Conservation (phyloP, 2,888 invertebrate genomes). For the Euphydryas editha region DNA sequence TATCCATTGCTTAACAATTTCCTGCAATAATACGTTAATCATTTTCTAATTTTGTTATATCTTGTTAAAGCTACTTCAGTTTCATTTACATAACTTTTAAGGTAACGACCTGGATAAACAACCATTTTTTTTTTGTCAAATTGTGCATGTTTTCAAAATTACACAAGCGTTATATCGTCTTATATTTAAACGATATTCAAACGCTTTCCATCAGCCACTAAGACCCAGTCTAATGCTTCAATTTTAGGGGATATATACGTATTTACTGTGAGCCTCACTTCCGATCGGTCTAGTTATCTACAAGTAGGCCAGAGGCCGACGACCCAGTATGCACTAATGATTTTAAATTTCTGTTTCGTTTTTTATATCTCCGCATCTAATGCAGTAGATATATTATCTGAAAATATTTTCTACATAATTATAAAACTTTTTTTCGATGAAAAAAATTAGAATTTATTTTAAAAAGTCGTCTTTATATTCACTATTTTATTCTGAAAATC, state of each 20-base stretch:
- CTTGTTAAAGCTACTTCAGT: too few relatives aligned
- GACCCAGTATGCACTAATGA: conserved; percentile 43
- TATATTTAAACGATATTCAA: neutral
- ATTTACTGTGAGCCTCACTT: conserved; percentile 25
- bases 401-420: neutral
- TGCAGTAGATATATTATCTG: conserved; percentile 4
- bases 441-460: too few relatives aligned
- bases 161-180: neutral
- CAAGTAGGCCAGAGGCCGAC: conserved; percentile 45
- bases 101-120: too few relatives aligned
- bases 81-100: too few relatives aligned
- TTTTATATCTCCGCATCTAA: conserved; percentile 17
- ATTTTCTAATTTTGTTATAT: too few relatives aligned
- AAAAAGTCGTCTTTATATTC: too few relatives aligned
- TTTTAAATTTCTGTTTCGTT: conserved; percentile 37
- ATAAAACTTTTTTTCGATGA: too few relatives aligned
- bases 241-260: conserved; percentile 35
- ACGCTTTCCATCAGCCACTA: conserved; percentile 8
- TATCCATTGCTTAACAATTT: too few relatives aligned
- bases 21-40: too few relatives aligned
- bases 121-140: too few relatives aligned
- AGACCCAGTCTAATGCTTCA: conserved; percentile 24
- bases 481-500: too few relatives aligned
- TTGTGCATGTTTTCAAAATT: neutral
- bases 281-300: conserved; percentile 32